Conservation (phyloP, 2,888 invertebrate genomes). For the Onchidella celtica region DNA sequence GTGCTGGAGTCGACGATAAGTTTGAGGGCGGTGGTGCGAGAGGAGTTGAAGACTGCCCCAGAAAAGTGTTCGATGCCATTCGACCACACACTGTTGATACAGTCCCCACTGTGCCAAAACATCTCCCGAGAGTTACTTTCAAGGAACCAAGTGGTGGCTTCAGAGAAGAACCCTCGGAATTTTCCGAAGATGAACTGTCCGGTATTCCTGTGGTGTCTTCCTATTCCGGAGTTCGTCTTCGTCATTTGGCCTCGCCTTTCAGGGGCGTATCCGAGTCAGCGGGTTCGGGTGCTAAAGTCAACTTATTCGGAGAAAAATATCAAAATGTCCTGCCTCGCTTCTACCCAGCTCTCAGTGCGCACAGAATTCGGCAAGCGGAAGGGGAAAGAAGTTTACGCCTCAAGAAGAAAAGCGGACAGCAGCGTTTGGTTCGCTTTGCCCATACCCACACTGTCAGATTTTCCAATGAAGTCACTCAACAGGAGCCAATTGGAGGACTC, state of each 20-base stretch:
- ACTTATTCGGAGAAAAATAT: constrained; percentile 25
- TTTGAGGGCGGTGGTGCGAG: neutral
- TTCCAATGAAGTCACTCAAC: neutral
- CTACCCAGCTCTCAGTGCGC: constrained; percentile 28
- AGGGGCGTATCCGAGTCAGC: neutral
- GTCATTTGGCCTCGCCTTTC: constrained; percentile 11
- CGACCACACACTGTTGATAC: constrained; percentile 34
- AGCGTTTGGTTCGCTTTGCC: constrained; percentile 26
- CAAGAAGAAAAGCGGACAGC: neutral
- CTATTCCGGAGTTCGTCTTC: neutral
- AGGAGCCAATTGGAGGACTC: neutral
- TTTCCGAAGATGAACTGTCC: neutral
- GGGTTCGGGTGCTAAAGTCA: neutral
- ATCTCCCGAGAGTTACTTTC: constrained; percentile 7
- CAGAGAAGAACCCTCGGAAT: neutral
- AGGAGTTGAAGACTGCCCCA: neutral
- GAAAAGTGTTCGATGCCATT: neutral
- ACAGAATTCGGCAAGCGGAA: neutral
- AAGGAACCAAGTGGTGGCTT: neutral
- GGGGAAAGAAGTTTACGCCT: neutral
- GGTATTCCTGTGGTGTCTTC: neutral
- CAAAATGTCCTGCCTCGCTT: constrained; percentile 27
- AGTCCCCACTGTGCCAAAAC: neutral
- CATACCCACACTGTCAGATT: constrained; percentile 24
- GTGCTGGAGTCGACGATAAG: neutral